Conservation (phyloP, 2,797 vertebrate genomes). For the Acanthornis magna region DNA sequence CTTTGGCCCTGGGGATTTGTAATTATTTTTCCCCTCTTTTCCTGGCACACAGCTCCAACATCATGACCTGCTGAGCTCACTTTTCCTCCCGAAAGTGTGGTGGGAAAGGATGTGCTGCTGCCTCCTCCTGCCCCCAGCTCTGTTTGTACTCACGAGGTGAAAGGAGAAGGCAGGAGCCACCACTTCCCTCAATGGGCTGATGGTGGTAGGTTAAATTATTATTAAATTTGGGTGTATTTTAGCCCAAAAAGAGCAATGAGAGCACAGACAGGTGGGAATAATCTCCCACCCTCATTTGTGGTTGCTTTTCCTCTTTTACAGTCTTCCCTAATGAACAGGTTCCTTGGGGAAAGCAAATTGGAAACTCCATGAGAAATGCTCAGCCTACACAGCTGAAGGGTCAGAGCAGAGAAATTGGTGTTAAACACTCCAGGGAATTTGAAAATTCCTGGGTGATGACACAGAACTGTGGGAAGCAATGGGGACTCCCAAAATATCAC, state of each 20-base stretch:
- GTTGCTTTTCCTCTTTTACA: neutral
- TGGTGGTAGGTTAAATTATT: fast-evolving
- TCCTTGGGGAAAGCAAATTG: neutral
- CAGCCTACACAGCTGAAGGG: neutral
- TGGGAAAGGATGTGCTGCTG: neutral
- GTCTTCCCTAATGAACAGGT: neutral
- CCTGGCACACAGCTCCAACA: neutral
- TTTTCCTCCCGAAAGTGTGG: neutral
- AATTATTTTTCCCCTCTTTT: neutral
- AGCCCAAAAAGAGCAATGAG: neutral
- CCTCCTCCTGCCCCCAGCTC: neutral
- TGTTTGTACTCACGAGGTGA: neutral
- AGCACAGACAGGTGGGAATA: neutral
- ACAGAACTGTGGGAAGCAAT: neutral
- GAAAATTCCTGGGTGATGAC: neutral
- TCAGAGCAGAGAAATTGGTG: neutral
- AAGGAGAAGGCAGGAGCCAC: neutral
- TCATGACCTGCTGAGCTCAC: neutral
- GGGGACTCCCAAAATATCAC: neutral
- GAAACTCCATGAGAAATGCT: neutral
- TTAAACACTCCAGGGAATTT: neutral
- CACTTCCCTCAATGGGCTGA: neutral
- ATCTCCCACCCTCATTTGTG: neutral
- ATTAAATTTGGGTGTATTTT: neutral
- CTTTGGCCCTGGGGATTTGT: neutral